Base-by-base conservation (phyloP, 2,888 invertebrate species). In the Enoplolaimus lenunculus region DNA sequence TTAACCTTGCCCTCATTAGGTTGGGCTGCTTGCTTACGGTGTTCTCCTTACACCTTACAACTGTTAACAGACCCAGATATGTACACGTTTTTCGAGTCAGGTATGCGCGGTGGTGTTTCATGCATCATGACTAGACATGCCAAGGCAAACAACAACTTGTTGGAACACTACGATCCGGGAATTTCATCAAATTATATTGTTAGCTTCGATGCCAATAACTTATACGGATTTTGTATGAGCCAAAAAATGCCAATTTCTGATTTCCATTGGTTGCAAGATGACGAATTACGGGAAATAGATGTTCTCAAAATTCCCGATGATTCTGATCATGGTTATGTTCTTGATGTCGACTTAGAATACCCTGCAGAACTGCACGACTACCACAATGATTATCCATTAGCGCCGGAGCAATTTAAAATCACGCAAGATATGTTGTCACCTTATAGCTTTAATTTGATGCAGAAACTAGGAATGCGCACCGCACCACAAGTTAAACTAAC, bases 271-370 rank as follows among this genome's bases (percentile, higher is more conserved):
- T 62, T 74, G 60, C 68, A 59, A 30, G 70, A 73, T 0, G 34
- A 75, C 30, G 67, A 66, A n/a, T 33, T 66, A 13, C 13, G 21
- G 30, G n/a, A 13, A 13, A 29, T 66, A 33, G 69, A 74, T 26
- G 74, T 72, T 72, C 71, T 71, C 59, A 34, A 72, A 29, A 30
- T 60, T 21, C 65, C 72, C 34, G 72, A 73, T 60, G 71, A 57
- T 33, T n/a, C n/a, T n/a, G n/a, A n/a, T n/a, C n/a, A n/a, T n/a
- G 81, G 80, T 0, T 81, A 79, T 71, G 77, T 82, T 34, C 73
- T 83, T 1, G 81, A 83, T 73, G 81, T 83, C 1, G 82, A 84
- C 72, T 71, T 84, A 33, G 75, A 79, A 34, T 83, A 83, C 75
- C 81, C 82, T 1, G 28, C 75, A 26, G 70, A 76, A 26, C 71